Evolutionary conservation across 2,888 invertebrate species (phyloP).

Genomic region (Cepaea hortensis): DNA sequence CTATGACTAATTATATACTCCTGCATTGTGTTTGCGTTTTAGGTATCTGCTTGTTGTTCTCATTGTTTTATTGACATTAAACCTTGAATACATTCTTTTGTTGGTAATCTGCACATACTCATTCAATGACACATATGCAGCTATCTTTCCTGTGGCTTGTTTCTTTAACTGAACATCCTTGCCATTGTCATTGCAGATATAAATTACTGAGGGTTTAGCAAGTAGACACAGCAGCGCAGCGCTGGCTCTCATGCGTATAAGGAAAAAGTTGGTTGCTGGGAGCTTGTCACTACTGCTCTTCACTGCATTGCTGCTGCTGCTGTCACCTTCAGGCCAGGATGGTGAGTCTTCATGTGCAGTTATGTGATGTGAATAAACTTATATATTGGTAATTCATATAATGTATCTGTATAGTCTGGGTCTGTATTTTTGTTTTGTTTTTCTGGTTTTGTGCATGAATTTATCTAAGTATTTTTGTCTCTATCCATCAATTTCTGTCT

Average conservation of each 20-base stretch:
- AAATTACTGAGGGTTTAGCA: neutral
- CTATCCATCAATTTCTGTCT: no score
- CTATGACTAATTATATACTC: no score
- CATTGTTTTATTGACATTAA: no score
- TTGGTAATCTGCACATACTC: no score
- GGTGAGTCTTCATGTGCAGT: neutral
- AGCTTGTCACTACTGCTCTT: slow-evolving; percentile 24
- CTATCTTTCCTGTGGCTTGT: neutral
- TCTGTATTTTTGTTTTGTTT: no score
- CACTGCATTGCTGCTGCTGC: slow-evolving; percentile 33
- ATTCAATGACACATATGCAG: neutral
- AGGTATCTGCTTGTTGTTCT: no score
- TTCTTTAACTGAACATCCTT: neutral
- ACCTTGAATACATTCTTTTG: no score
- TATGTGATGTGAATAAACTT: neutral
- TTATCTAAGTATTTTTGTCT: no score
- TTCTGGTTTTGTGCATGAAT: no score
- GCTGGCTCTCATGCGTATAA: slow-evolving; percentile 41
- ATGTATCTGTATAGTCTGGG: no score
- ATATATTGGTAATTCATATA: neutral
- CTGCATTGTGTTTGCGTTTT: no score
- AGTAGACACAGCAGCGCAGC: neutral
- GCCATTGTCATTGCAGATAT: slow-evolving; percentile 10
- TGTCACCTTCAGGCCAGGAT: slow-evolving; percentile 29
- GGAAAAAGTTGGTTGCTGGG: slow-evolving; percentile 40